phyloP scores from a whole-genome alignment of 2,888 invertebrate genomes.

The Hypomecis punctinalis region DNA sequence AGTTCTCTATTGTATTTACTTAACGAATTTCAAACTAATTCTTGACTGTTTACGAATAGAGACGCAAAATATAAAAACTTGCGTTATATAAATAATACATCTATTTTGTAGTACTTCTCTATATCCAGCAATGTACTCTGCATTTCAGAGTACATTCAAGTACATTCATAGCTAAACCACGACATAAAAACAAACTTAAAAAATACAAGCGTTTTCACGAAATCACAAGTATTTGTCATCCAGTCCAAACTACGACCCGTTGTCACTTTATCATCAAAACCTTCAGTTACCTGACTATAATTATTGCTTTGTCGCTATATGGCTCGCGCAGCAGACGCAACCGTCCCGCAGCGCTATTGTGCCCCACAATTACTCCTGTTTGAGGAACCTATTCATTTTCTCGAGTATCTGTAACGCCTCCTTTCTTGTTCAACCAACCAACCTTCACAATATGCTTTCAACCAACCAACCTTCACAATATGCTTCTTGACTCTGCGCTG shows the following conservation, averaged over 20 bases:
- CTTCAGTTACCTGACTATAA: neutral
- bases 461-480: slow-evolving; percentile 50
- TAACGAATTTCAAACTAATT: neutral
- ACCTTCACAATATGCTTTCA: slow-evolving; percentile 37
- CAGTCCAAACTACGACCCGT: neutral
- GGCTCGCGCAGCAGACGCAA: slow-evolving; percentile 13
- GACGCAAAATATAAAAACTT: no score
- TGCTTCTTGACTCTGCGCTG: slow-evolving; percentile 28
- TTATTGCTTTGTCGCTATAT: slow-evolving; percentile 4
- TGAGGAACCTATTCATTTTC: slow-evolving; percentile 77
- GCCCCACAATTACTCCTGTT: slow-evolving; percentile 72
- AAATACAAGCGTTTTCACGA: no score
- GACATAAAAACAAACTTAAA: no score
- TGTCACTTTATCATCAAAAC: neutral
- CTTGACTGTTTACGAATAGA: no score
- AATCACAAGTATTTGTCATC: no score
- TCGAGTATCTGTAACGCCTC: slow-evolving; percentile 67
- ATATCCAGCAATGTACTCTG: no score
- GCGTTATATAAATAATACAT: no score
- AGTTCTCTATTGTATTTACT: neutral
- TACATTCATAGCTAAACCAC: no score
- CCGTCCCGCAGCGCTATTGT: slow-evolving; percentile 54
- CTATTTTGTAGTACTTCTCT: no score
- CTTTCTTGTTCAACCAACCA: slow-evolving; percentile 55
- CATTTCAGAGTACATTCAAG: no score